Conservation (phyloP, 2,888 invertebrate species). For the Nineta flava region DNA sequence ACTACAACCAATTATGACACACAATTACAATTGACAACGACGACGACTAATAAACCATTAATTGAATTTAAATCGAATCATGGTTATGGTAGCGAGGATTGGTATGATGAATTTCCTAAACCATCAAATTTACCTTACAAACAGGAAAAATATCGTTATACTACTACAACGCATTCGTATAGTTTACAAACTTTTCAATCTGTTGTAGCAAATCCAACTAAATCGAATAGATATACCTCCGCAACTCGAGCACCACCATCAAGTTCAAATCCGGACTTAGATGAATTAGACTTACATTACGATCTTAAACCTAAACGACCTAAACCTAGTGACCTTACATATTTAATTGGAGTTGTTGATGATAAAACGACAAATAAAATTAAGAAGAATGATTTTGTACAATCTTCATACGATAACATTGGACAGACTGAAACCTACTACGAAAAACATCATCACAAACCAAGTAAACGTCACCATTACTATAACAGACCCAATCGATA, state of each 20-base stretch:
- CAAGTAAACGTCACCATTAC: background rate
- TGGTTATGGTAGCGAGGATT: background rate
- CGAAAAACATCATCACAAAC: too few species aligned
- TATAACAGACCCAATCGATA: constrained; percentile 1
- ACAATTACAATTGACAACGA: background rate
- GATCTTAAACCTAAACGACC: background rate
- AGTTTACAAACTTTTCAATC: constrained; percentile 4
- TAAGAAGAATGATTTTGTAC: too few species aligned
- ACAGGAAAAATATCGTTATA: background rate
- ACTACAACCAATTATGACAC: background rate
- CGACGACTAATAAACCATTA: background rate
- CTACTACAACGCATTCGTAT: constrained; percentile 1
- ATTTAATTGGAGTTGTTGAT: constrained; percentile 1
- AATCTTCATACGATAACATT: too few species aligned
- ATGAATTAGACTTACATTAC: background rate
- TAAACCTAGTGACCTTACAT: background rate
- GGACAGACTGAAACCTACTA: too few species aligned
- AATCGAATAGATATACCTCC: background rate
- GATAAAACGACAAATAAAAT: background rate
- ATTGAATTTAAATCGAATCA: background rate
- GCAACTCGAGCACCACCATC: background rate
- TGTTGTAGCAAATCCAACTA: background rate
- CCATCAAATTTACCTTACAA: background rate
- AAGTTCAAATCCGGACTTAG: background rate
- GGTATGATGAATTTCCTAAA: constrained; percentile 5